phyloP scores from a whole-genome alignment of 1,140 invertebrate genomes.

The Drosophila willistoni region DNA sequence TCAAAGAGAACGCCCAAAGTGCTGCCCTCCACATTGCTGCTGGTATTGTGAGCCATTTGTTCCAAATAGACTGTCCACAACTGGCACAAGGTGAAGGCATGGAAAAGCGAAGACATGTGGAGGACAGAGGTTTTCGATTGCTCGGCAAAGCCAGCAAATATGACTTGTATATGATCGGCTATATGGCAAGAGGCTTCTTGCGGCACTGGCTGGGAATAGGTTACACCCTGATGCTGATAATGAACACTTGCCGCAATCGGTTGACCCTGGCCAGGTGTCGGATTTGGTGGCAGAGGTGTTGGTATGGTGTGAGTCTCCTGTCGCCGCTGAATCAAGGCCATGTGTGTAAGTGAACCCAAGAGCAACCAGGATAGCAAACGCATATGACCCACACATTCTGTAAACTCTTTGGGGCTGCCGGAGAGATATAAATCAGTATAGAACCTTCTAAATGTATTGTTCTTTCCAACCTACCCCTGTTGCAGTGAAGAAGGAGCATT shows the following conservation, averaged over 20 bases:
- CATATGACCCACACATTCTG: slow-evolving; percentile 97
- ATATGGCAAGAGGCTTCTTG: slow-evolving; percentile 98
- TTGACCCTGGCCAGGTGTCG: slow-evolving; percentile 39
- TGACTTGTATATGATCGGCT: slow-evolving; percentile 98
- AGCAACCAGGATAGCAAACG: slow-evolving; percentile 97
- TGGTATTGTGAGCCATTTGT: slow-evolving; percentile 88
- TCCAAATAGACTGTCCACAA: slow-evolving; percentile 99
- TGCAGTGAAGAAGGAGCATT: slow-evolving; percentile 92
- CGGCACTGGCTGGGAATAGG: slow-evolving; percentile 93
- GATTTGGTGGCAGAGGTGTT: slow-evolving; percentile 41
- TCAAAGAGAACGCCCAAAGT: slow-evolving; percentile 95
- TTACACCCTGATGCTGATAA: slow-evolving; percentile 75
- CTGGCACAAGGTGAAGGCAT: slow-evolving; percentile 93
- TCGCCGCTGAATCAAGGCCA: slow-evolving; percentile 84
- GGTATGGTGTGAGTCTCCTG: slow-evolving; percentile 67
- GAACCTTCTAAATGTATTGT: background rate
- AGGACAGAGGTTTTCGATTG: slow-evolving; percentile 94
- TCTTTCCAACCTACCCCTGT: slow-evolving; percentile 85
- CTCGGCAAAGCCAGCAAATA: slow-evolving; percentile 97
- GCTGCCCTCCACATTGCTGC: slow-evolving; percentile 88
- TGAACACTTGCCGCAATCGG: slow-evolving; percentile 55
- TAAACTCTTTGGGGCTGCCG: slow-evolving; percentile 93
- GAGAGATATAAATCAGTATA: background rate
- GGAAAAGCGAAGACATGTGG: slow-evolving; percentile 95
- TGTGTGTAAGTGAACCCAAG: slow-evolving; percentile 95